Percentiles rank a stretch among this genome's conserved stretches.
Evolutionary conservation across 2,113 vertebrate species (phyloP).

Genomic region (Megaleporinus macrocephalus): DNA sequence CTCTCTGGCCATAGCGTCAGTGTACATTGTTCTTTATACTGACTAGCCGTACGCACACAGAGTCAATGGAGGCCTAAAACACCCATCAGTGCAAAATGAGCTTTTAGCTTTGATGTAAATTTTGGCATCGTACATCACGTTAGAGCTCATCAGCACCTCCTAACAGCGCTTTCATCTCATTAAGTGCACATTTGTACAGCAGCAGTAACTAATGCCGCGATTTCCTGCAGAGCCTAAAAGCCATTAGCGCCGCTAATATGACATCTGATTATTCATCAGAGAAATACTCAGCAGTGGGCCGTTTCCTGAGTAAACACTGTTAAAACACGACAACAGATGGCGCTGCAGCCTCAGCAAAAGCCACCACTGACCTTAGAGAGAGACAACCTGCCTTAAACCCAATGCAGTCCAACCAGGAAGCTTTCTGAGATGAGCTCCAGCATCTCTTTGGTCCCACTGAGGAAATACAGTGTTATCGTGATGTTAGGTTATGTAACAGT

Average conservation of each 20-base stretch:
- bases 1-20: too few species aligned
- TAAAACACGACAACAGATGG: slow-evolving; percentile 50
- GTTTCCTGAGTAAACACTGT: background rate
- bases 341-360: slow-evolving; percentile 18
- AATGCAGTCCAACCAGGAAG: slow-evolving; percentile 42
- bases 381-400: slow-evolving; percentile 30
- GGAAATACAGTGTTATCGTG: too few species aligned
- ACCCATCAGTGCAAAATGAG: background rate
- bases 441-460: background rate
- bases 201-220: background rate
- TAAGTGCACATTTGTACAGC: background rate
- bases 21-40: too few species aligned
- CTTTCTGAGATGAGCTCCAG: background rate
- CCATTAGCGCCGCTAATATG: background rate
- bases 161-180: background rate
- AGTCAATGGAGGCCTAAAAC: background rate
- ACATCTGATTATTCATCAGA: background rate
- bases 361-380: background rate
- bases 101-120: background rate
- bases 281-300: background rate
- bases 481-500: too few species aligned
- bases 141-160: background rate
- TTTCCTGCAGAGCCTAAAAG: background rate
- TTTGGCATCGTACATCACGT: background rate
- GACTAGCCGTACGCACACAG: too few species aligned